Base-by-base conservation (phyloP, 2,797 vertebrate genomes). In the Spinus olivaceus region DNA sequence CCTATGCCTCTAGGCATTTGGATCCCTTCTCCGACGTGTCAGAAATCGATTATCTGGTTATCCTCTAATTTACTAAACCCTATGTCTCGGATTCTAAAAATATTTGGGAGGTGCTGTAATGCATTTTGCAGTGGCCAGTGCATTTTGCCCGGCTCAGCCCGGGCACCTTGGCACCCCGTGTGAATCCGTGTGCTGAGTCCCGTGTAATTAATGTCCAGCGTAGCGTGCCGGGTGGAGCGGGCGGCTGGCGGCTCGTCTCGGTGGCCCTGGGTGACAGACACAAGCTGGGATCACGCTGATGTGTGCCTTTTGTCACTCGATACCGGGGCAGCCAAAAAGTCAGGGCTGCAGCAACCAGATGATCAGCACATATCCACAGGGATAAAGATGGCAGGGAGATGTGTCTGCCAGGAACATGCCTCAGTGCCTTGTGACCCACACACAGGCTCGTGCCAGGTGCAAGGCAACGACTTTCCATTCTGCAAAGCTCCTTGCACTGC, bases 261-360 rank as follows among this genome's bases (percentile, higher is more conserved):
- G 2, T 89, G 94, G 83, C 93, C 95, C 56, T 23, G 88, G 93
- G 79, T 86, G 96, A 91, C 94, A 96, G 94, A 83, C 94, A 79
- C 92, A 35, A 35, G 22, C 92, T 66, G 88, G 88, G 91, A 78
- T 89, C 69, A 44, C 2, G 25, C 86, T 91, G 27, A 95, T 66
- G 69, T 78, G 93, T 78, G 84, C 35, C 94, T 94, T 96, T 93
- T 96, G 96, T 95, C 93, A 69, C 50, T 15, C 33, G 78, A 85
- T 53, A 65, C 49, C 0, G 9, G 44, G 90, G 35, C 51, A 42
- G 86, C 88, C 72, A 32, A 65, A 95, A 92, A 95, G 93, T 65
- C 96, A 88, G 91, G 72, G 88, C 92, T 89, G 90, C 79, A 11
- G n/a, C 79, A 15, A 61, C 32, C 33, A 0, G n/a, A 71, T 3